Base-by-base conservation (phyloP, 1,140 invertebrate genomes). In the Phthorimaea operculella region DNA sequence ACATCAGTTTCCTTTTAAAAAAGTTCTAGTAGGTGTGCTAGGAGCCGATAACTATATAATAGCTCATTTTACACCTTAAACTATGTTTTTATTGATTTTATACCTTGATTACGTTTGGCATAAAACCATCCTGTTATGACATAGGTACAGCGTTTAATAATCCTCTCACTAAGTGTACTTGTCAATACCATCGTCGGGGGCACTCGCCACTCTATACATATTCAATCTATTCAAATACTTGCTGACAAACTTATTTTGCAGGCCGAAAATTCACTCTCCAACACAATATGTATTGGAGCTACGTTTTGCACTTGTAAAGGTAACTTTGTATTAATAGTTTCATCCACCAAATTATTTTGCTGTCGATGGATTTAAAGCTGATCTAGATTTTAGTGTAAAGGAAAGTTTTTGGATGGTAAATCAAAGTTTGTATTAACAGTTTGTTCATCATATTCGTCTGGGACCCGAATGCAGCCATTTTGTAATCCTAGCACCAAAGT, bases 401-500 rank as follows among this genome's bases (percentile, higher is more conserved):
- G 18, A 17, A 28, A 10, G 7, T 33, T 54, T 34, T 2, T 47
- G 8, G 5, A 33, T 11, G 44, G 55, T 34, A 55, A 10, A 48
- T 42, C 45, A 51, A 61, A 59, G 45, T 53, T 65, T 60, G 63
- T 60, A 15, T 42, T 39, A 21, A 65, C 62, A 69, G 66, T 70
- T 68, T 67, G 64, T 56, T 51, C 58, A 17, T 52, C 34, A 55
- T 58, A 57, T 56, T 36, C 52, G 52, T 34, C 16, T 53, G 62
- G 63, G 54, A 63, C 57, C 49, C 49, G 56, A 52, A 49, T 57
- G 64, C 70, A 71, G 73, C 74, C 76, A 79, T 79, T 81, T 77
- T 81, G 76, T 81, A 80, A 80, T 74, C 68, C 68, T 56, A 66
- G 64, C 59, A 54, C 51, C 62, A 63, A 64, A 76, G 70, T 78